These are phyloP conservation scores for Colostygia pectinataria DNA, from an alignment of 2,888 invertebrate species.

Conservation along the genomic window DNA sequence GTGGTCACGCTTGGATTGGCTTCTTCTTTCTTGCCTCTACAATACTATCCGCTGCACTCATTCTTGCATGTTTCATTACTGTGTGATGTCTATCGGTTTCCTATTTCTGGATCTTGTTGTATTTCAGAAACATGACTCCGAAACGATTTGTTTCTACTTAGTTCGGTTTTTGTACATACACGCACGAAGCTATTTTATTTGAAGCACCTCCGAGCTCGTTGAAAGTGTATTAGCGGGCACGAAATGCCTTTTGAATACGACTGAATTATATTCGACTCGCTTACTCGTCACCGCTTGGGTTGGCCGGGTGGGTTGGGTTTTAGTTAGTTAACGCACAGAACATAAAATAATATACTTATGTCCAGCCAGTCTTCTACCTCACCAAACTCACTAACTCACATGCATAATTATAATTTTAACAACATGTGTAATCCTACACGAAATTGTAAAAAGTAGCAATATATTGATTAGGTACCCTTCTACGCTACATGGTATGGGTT, in stretches of 20 bases:
- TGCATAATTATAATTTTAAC: background rate
- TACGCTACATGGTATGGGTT: too few relatives aligned
- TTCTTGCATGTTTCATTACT: conserved; percentile 40
- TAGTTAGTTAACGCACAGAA: background rate
- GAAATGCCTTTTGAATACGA: background rate
- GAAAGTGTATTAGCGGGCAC: conserved; percentile 7
- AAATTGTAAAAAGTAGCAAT: too few relatives aligned
- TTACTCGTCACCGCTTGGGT: conserved; percentile 5
- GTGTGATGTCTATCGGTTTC: conserved; percentile 32
- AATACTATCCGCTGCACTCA: conserved; percentile 25
- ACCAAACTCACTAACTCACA: background rate
- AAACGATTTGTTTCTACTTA: conserved; percentile 17
- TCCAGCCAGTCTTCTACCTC: background rate
- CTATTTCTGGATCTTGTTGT: conserved; percentile 26
- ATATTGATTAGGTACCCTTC: too few relatives aligned
- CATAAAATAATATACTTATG: background rate
- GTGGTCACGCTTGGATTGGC: conserved; percentile 42
- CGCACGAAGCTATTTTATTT: conserved; percentile 18
- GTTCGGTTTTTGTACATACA: conserved; percentile 16
- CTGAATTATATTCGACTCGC: background rate
- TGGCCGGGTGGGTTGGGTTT: conserved; percentile 1
- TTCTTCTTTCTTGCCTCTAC: conserved; percentile 41
- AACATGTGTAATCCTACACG: too few relatives aligned
- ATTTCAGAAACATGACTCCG: conserved; percentile 26
- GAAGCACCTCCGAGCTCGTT: conserved; percentile 5